phyloP scores from a whole-genome alignment of 2,888 invertebrate genomes.

The Hirtodrosophila trivittata region DNA sequence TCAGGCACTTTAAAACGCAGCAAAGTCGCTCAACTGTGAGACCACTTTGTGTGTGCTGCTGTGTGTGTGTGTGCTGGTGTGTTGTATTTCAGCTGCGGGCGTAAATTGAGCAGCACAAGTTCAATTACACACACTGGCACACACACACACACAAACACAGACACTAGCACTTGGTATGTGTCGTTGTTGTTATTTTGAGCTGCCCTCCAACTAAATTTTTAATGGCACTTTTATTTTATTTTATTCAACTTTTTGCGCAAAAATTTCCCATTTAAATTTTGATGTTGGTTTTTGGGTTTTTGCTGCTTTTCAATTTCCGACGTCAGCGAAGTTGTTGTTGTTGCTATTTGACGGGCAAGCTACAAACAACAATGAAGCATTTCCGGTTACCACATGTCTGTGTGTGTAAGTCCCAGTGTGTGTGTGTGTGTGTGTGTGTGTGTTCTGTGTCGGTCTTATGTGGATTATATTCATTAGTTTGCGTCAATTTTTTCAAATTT shows the following conservation, averaged over 20 bases:
- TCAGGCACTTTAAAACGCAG: constrained; percentile 39
- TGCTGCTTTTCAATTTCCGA: constrained; percentile 75
- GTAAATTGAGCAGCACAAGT: constrained; percentile 69
- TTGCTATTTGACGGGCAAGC: constrained; percentile 27
- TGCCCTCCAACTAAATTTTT: constrained; percentile 69
- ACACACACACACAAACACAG: constrained; percentile 13
- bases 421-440: constrained; percentile 12
- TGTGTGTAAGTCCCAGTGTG: constrained; percentile 16
- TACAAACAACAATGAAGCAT: constrained; percentile 69
- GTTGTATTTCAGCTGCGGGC: constrained; percentile 48
- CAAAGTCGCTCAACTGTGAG: constrained; percentile 43
- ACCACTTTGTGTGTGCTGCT: not conserved
- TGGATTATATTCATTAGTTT: constrained; percentile 71
- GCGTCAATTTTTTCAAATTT: constrained; percentile 72
- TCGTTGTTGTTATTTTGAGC: constrained; percentile 22
- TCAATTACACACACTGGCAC: constrained; percentile 46
- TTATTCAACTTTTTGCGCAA: constrained; percentile 38
- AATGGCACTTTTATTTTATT: constrained; percentile 49
- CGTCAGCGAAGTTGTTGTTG: constrained; percentile 46
- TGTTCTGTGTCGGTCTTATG: constrained; percentile 31
- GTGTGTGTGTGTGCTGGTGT: constrained; percentile 2
- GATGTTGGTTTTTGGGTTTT: constrained; percentile 70
- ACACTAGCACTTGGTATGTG: too few species aligned
- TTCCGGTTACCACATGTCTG: constrained; percentile 53
- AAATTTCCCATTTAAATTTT: constrained; percentile 62